Conservation (phyloP, 2,797 vertebrate species). For the Typhlichthys eigenmanni region DNA sequence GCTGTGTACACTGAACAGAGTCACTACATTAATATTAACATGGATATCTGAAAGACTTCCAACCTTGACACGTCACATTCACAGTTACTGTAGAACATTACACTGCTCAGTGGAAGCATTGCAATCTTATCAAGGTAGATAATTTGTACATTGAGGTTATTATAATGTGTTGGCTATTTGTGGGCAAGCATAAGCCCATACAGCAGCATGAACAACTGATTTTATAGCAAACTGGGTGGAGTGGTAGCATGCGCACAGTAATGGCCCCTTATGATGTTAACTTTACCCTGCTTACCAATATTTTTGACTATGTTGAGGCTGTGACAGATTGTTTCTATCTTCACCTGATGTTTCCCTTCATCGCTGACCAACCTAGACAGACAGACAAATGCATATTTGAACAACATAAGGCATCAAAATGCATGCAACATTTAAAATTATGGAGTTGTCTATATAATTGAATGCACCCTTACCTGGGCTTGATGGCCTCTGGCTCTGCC, state of each 20-base stretch:
- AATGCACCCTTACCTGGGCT: constrained; percentile 63
- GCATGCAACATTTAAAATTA: not conserved
- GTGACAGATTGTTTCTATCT: constrained; percentile 48
- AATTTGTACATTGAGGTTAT: not conserved
- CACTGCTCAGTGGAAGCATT: not conserved
- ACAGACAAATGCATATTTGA: not conserved
- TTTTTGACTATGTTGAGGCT: constrained; percentile 75
- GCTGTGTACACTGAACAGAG: constrained; percentile 6
- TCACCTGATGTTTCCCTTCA: constrained; percentile 46
- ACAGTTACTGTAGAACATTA: not conserved
- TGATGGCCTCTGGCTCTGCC: constrained; percentile 49
- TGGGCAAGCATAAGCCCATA: not conserved
- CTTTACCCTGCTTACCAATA: constrained; percentile 66
- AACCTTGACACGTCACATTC: constrained; percentile 1
- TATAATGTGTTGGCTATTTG: not conserved
- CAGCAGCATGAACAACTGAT: not conserved
- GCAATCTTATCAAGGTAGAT: not conserved
- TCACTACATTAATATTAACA: constrained; percentile 6
- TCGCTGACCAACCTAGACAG: constrained; percentile 64
- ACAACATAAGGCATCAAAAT: not conserved
- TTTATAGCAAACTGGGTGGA: constrained; percentile 13
- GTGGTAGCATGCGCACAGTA: constrained; percentile 13
- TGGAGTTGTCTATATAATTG: not conserved
- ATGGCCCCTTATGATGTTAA: not conserved
- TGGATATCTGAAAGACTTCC: not conserved